A percentile compares a stretch with the other conserved stretches of the same genome.
Conservation (phyloP, 2,888 invertebrate genomes). For the Blastobasis adustella region DNA sequence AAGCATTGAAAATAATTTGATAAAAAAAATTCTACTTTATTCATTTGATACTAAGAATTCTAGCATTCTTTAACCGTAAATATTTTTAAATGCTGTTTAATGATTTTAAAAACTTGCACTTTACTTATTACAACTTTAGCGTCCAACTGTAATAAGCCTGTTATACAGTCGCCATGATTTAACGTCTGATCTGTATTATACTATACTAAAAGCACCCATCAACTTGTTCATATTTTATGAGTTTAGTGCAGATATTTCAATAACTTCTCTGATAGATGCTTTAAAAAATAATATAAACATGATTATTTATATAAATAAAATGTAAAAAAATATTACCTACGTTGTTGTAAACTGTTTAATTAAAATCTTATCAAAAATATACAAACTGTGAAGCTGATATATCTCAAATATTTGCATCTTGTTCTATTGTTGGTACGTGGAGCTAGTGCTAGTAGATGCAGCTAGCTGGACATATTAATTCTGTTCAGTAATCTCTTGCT, state of each 20-base stretch:
- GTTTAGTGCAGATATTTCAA: background rate
- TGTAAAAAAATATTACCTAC: slow-evolving; percentile 9
- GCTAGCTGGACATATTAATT: no score
- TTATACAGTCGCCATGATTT: slow-evolving; percentile 1
- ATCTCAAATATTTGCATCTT: no score
- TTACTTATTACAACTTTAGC: slow-evolving; percentile 19
- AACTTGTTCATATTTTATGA: slow-evolving; percentile 5
- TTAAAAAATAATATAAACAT: slow-evolving; percentile 9
- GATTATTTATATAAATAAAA: slow-evolving; percentile 14
- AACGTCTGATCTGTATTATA: slow-evolving; percentile 21
- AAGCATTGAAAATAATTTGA: slow-evolving; percentile 65
- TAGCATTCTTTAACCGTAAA: slow-evolving; percentile 64
- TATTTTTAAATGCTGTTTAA: slow-evolving; percentile 67
- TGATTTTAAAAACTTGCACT: slow-evolving; percentile 61
- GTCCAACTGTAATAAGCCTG: slow-evolving; percentile 6
- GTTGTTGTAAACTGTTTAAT: slow-evolving; percentile 9
- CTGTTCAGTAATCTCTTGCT: no score
- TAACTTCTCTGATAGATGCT: slow-evolving; percentile 4
- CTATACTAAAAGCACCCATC: slow-evolving; percentile 34
- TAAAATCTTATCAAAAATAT: slow-evolving; percentile 13
- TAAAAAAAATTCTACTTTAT: slow-evolving; percentile 67
- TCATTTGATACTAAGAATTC: slow-evolving; percentile 65
- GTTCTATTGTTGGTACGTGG: no score
- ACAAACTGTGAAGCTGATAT: background rate
- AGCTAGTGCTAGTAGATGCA: no score